A percentile compares a stretch with the other conserved stretches of the same genome.
Conservation (phyloP, 2,797 vertebrate genomes). For the Acrocephalus scirpaceus region DNA sequence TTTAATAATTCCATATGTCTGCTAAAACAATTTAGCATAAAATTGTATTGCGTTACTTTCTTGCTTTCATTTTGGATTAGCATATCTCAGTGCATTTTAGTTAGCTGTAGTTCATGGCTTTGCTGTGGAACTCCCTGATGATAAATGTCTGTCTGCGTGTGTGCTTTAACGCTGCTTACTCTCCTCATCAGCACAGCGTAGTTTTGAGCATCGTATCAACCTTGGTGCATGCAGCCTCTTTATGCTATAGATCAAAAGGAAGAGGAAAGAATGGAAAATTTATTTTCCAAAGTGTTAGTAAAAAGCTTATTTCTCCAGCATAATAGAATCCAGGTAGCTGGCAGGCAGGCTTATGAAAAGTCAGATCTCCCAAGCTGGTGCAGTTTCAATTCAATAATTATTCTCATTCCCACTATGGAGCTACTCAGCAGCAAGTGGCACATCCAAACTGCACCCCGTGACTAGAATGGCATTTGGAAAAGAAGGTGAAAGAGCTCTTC, state of each 20-base stretch:
- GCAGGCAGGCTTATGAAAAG: slow-evolving; percentile 4
- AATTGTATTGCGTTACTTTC: background rate
- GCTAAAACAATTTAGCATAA: background rate
- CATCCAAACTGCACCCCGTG: background rate
- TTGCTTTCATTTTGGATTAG: slow-evolving; percentile 20
- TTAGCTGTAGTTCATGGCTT: background rate
- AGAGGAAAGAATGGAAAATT: slow-evolving; percentile 39
- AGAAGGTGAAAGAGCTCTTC: slow-evolving; percentile 35
- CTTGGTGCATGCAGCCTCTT: background rate
- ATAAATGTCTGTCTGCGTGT: background rate
- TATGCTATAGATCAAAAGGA: slow-evolving; percentile 49
- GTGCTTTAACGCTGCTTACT: background rate
- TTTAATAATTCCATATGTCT: background rate
- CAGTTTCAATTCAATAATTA: slow-evolving; percentile 42
- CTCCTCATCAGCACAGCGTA: background rate
- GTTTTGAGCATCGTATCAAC: background rate
- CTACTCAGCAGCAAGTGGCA: background rate
- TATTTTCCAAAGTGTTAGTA: slow-evolving; percentile 49
- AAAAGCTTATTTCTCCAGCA: slow-evolving; percentile 56
- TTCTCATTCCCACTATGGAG: slow-evolving; percentile 7
- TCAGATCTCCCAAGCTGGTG: slow-evolving; percentile 17
- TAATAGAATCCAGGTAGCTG: slow-evolving; percentile 45
- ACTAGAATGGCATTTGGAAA: slow-evolving; percentile 13
- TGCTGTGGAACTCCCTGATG: background rate
- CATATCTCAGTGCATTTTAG: background rate